Conservation (phyloP, 2,113 vertebrate species). For the Daboia siamensis region DNA sequence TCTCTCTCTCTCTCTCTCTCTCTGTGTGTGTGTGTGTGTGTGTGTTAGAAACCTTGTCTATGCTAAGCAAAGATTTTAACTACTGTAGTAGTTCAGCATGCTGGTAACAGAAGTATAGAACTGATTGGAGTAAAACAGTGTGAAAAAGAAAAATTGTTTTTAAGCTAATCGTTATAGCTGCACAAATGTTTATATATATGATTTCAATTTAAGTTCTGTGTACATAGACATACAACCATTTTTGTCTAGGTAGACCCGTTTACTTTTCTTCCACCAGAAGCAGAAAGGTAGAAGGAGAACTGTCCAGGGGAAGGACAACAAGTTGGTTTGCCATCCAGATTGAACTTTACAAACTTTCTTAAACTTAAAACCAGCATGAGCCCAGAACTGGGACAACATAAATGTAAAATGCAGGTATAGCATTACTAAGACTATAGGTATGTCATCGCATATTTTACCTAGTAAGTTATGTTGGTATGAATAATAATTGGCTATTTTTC, state of each 20-base stretch:
- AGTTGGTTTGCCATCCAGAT: neutral
- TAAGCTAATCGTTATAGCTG: neutral
- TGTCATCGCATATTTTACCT: neutral
- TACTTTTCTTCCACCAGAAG: neutral
- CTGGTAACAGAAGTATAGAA: neutral
- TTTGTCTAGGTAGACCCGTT: too few species aligned
- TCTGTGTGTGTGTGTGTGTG: neutral
- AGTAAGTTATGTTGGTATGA: neutral
- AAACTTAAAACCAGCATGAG: neutral
- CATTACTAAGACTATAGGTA: neutral
- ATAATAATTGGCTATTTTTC: neutral
- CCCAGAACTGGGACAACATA: neutral
- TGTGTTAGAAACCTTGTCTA: neutral
- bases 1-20: too few species aligned
- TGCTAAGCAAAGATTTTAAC: neutral
- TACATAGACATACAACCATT: neutral
- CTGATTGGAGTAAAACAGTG: neutral
- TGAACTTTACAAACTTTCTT: neutral
- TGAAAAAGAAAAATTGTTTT: neutral
- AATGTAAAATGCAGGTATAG: neutral
- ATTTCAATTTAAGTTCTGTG: neutral
- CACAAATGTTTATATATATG: neutral
- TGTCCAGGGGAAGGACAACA: neutral
- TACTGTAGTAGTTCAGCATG: neutral
- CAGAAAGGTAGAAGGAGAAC: neutral